Percentiles rank a stretch among this genome's conserved stretches.
Evolutionary conservation across 1,140 invertebrate species (phyloP).

Genomic region (Vollenhovia emeryi): DNA sequence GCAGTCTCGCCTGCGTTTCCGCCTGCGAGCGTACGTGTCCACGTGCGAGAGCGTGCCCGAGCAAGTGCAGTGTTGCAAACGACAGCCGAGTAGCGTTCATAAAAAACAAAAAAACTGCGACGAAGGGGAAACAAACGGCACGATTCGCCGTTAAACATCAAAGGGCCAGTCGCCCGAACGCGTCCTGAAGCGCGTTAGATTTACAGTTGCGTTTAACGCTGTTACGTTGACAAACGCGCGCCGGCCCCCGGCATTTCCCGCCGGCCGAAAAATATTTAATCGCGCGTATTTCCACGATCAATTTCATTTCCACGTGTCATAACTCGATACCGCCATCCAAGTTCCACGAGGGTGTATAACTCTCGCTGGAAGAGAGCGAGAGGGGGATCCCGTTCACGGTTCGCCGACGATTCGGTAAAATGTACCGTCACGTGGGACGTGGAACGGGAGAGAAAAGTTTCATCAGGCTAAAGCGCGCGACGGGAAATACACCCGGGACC

Average conservation of each 20-base stretch:
- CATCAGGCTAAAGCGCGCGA: constrained; percentile 18
- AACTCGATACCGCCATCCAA: background rate
- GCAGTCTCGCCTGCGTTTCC: background rate
- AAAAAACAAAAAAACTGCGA: constrained; percentile 22
- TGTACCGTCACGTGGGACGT: background rate
- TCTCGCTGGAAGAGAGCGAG: background rate
- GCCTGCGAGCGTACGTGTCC: background rate
- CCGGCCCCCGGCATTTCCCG: background rate
- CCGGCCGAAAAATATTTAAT: constrained; percentile 18
- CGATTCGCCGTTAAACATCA: constrained; percentile 29
- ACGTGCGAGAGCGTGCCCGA: background rate
- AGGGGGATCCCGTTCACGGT: background rate
- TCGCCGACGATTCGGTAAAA: constrained; percentile 31
- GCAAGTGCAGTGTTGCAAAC: background rate
- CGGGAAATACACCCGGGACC: constrained; percentile 37
- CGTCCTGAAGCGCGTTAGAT: background rate
- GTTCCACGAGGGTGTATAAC: background rate
- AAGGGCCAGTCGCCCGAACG: background rate
- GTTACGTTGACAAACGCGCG: background rate
- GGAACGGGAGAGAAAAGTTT: constrained; percentile 47
- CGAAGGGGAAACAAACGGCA: constrained; percentile 11
- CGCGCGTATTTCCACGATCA: background rate
- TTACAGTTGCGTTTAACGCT: constrained; percentile 13
- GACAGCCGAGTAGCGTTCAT: constrained; percentile 12
- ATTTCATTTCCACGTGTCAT: constrained; percentile 5